Conservation (phyloP, 2,797 vertebrate genomes). For the Alosa sapidissima region DNA sequence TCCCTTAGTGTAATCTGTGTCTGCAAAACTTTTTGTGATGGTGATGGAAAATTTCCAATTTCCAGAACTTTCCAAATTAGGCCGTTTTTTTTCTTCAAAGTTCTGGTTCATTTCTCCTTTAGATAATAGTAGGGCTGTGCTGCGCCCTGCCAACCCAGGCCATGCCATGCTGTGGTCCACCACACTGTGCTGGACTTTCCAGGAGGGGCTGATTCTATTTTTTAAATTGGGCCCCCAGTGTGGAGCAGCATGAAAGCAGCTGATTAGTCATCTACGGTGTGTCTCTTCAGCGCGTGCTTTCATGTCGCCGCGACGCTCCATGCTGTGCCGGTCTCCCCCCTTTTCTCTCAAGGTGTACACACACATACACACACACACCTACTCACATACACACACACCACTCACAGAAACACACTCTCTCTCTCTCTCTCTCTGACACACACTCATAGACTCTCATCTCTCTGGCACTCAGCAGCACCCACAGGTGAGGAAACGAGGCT, state of each 20-base stretch:
- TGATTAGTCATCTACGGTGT: background rate
- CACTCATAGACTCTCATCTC: background rate
- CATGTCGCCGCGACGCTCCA: background rate
- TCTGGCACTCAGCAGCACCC: background rate
- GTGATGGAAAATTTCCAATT: background rate
- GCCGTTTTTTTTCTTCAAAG: background rate
- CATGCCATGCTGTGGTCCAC: background rate
- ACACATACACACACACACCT: background rate
- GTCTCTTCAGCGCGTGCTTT: background rate
- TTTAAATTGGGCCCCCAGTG: conserved; percentile 1
- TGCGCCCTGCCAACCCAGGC: background rate
- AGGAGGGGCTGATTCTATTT: background rate
- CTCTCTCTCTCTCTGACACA: background rate
- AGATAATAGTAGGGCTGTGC: background rate
- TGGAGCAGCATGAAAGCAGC: background rate
- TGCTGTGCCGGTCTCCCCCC: background rate
- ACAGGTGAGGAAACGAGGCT: background rate
- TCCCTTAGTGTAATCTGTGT: background rate
- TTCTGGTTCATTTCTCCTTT: background rate
- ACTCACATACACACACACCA: background rate
- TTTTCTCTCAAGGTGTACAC: background rate
- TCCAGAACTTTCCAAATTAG: background rate
- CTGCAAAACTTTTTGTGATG: background rate
- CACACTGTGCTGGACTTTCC: background rate
- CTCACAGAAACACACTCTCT: background rate